These are phyloP conservation scores for Ammodytes marinus DNA, from an alignment of 2,113 vertebrate species.

Conservation along the genomic window DNA sequence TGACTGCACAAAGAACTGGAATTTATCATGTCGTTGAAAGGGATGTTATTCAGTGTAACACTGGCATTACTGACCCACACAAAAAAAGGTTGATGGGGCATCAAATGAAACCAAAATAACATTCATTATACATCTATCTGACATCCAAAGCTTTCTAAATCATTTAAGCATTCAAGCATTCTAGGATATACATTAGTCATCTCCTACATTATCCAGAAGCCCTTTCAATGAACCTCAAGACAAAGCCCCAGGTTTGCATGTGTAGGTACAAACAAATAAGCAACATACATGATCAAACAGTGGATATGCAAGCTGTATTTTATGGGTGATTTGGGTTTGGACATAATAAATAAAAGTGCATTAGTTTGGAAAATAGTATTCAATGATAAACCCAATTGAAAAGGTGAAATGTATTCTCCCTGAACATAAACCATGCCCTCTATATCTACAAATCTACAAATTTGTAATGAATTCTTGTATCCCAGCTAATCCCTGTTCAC, in stretches of 20 bases:
- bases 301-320: not conserved
- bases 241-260: not conserved
- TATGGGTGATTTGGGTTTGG: not conserved
- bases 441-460: not conserved
- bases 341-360: not conserved
- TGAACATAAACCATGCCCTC: not conserved
- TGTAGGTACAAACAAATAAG: slow-evolving; percentile 8
- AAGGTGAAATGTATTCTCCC: slow-evolving; percentile 1
- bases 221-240: not conserved
- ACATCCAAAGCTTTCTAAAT: not conserved
- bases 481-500: slow-evolving; percentile 44
- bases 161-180: too few species aligned
- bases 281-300: not conserved
- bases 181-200: not conserved
- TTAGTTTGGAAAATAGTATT: not conserved
- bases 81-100: not conserved
- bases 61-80: not conserved
- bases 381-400: not conserved
- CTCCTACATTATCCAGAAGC: slow-evolving; percentile 6
- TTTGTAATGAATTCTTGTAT: slow-evolving; percentile 24
- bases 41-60: not conserved
- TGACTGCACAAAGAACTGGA: not conserved
- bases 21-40: not conserved
- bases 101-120: not conserved
- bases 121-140: not conserved